Conservation (phyloP, 2,888 invertebrate genomes). For the Neoaliturus tenellus region DNA sequence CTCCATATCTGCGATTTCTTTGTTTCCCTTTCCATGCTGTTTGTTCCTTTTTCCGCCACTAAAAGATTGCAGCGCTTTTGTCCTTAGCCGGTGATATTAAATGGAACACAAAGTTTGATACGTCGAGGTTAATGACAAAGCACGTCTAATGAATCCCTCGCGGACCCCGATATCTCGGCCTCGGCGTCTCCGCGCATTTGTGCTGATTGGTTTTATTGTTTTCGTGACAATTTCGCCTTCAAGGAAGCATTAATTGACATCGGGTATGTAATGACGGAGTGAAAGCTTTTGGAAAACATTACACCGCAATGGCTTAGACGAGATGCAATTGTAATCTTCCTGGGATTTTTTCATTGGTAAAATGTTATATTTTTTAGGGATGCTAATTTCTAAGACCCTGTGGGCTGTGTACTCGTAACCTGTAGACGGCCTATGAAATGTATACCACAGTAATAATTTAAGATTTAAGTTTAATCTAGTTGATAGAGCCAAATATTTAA, state of each 20-base stretch:
- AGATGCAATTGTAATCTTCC: no score
- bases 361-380: no score
- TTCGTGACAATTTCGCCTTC: not conserved
- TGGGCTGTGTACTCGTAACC: no score
- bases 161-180: not conserved
- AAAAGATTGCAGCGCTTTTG: constrained; percentile 46
- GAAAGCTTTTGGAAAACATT: constrained; percentile 1
- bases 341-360: no score
- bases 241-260: not conserved
- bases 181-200: not conserved
- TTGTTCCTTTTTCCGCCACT: constrained; percentile 52
- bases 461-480: no score
- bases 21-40: constrained; percentile 51
- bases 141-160: constrained; percentile 40
- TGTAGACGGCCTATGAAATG: no score
- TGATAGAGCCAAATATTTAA: no score
- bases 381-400: no score
- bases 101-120: constrained; percentile 41
- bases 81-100: constrained; percentile 37
- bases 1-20: constrained; percentile 1
- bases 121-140: constrained; percentile 48
- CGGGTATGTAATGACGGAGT: not conserved
- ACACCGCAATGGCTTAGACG: not conserved
- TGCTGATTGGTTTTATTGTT: constrained; percentile 32
- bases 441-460: no score